These are phyloP conservation scores for Philypnodon macrostomus DNA, from an alignment of 2,797 vertebrate genomes.

Conservation along the genomic window DNA sequence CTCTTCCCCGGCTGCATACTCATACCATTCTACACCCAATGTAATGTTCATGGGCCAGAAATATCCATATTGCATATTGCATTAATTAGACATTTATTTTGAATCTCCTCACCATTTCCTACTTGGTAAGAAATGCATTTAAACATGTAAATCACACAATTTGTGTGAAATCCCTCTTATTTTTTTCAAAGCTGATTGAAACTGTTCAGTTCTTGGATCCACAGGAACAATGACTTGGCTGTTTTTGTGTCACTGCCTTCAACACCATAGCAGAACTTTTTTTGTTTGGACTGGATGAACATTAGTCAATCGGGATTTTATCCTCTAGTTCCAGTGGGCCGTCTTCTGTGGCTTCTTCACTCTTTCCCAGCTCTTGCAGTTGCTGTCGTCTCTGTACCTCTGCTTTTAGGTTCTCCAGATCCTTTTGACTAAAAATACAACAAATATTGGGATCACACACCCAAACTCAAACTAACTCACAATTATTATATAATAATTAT, in stretches of 20 bases:
- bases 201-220: conserved; percentile 63
- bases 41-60: conserved; percentile 30
- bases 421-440: conserved; percentile 85
- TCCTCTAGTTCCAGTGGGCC: conserved; percentile 74
- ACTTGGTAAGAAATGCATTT: conserved; percentile 53
- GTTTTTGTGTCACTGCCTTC: conserved; percentile 61
- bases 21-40: conserved; percentile 30
- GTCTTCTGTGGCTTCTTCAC: conserved; percentile 69
- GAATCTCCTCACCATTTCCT: conserved; percentile 39
- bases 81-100: conserved; percentile 47
- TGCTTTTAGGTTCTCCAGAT: conserved; percentile 95
- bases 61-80: conserved; percentile 58
- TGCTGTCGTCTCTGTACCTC: conserved; percentile 95
- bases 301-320: conserved; percentile 80
- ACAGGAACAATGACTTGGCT: conserved; percentile 65
- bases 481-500: neutral
- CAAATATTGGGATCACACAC: neutral
- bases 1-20: conserved; percentile 32
- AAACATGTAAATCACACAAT: conserved; percentile 47
- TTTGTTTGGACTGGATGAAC: conserved; percentile 29
- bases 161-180: conserved; percentile 46
- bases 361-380: conserved; percentile 86
- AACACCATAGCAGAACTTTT: too few species aligned
- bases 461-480: neutral
- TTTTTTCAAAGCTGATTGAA: conserved; percentile 68